Conservation (phyloP, 2,797 vertebrate genomes). For the Manis pentadactyla region DNA sequence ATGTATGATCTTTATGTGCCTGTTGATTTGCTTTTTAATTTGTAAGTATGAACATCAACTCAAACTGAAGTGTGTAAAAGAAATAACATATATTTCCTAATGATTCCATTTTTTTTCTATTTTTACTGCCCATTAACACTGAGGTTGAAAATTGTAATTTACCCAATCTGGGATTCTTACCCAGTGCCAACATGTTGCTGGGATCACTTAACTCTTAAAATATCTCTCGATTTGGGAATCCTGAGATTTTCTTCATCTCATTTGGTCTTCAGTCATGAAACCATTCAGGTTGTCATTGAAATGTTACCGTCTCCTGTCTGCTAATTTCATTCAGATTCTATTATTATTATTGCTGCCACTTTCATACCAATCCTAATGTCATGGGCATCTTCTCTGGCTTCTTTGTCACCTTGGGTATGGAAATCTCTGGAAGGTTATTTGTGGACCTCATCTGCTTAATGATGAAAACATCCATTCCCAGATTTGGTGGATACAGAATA, state of each 20-base stretch:
- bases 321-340: background rate
- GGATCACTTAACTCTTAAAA: background rate
- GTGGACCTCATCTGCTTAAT: background rate
- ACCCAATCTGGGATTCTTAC: accelerated
- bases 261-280: background rate
- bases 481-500: background rate
- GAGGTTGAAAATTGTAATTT: background rate
- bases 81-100: background rate
- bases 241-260: background rate
- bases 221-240: background rate
- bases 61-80: background rate
- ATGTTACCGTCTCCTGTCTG: background rate
- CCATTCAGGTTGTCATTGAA: background rate
- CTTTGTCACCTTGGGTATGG: background rate
- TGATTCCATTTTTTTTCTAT: background rate
- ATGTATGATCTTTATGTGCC: background rate
- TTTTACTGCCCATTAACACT: background rate
- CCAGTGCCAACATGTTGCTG: background rate
- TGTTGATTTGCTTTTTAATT: background rate
- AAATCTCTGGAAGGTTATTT: background rate
- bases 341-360: background rate
- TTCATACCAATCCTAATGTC: background rate
- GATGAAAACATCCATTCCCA: background rate
- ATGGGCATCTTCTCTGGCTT: background rate
- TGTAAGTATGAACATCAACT: background rate